phyloP scores from a whole-genome alignment of 92 coral and sea anemone species.

The Meandrina meandrites region DNA sequence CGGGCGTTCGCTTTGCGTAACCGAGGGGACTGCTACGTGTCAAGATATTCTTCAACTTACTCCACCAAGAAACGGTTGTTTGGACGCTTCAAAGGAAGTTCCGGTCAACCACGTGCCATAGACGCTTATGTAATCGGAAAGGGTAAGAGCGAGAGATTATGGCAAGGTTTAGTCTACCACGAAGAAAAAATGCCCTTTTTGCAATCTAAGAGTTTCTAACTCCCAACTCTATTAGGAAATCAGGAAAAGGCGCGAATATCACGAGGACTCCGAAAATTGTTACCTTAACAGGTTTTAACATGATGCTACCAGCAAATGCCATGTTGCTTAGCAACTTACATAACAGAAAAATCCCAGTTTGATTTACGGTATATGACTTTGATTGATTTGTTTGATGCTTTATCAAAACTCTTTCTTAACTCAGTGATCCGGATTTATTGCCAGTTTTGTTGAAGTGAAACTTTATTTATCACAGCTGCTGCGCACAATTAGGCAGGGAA shows the following conservation, averaged over 20 bases:
- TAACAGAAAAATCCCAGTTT: too few species aligned
- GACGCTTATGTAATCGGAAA: slow-evolving; percentile 43
- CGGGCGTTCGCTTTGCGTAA: slow-evolving; percentile 35
- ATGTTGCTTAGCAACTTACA: not conserved
- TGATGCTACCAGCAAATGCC: not conserved
- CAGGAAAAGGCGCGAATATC: too few species aligned
- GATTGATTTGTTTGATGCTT: too few species aligned
- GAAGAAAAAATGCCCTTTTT: not conserved
- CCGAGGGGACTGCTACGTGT: slow-evolving; percentile 46
- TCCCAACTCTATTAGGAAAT: too few species aligned
- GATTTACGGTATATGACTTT: too few species aligned
- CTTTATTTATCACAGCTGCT: too few species aligned
- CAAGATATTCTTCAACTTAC: slow-evolving; percentile 20
- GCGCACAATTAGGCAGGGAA: too few species aligned
- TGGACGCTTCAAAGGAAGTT: slow-evolving; percentile 30
- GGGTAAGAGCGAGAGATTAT: slow-evolving; percentile 1
- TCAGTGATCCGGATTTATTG: too few species aligned
- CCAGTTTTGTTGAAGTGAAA: too few species aligned
- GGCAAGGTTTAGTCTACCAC: not conserved
- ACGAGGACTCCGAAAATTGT: not conserved
- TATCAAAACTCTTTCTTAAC: too few species aligned
- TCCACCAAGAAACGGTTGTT: slow-evolving; percentile 12
- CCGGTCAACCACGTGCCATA: slow-evolving; percentile 38
- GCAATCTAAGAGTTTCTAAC: not conserved
- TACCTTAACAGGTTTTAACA: not conserved